Percentiles rank a stretch among this genome's conserved stretches.
Evolutionary conservation across 2,113 vertebrate genomes (phyloP).

Genomic region (Oophaga pumilio): DNA sequence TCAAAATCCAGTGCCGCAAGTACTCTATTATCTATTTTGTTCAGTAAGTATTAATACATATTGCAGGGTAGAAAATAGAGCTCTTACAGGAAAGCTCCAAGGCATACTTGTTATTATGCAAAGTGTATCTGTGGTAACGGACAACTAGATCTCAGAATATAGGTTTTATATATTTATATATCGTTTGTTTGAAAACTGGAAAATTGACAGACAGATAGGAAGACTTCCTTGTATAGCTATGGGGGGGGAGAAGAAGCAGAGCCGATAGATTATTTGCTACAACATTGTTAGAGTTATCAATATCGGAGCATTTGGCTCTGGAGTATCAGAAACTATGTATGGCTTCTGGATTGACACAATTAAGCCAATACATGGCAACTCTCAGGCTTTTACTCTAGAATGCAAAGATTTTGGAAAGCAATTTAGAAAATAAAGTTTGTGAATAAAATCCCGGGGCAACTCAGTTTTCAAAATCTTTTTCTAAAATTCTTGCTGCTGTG

Average conservation of each 20-base stretch:
- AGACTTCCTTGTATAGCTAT: neutral
- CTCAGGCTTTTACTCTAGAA: no score
- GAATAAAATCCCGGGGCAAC: no score
- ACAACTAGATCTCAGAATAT: neutral
- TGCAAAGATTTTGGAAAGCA: no score
- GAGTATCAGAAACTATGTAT: no score
- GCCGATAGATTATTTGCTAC: neutral
- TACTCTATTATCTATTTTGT: slow-evolving; percentile 47
- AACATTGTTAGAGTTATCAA: neutral
- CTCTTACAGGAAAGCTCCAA: slow-evolving; percentile 21
- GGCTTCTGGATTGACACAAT: no score
- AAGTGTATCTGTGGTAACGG: slow-evolving; percentile 22
- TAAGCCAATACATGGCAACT: no score
- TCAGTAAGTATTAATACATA: slow-evolving; percentile 23
- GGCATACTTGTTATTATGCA: slow-evolving; percentile 35
- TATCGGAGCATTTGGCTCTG: no score
- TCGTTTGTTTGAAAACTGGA: neutral
- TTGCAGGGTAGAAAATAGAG: slow-evolving; percentile 20
- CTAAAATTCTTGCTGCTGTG: no score
- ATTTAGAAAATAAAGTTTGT: no score
- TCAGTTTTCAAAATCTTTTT: no score
- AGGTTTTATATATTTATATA: neutral
- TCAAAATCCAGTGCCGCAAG: slow-evolving; percentile 25
- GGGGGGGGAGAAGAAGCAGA: neutral
- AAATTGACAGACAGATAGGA: neutral